A percentile compares a stretch with the other conserved stretches of the same genome.
Evolutionary conservation across 1,140 invertebrate species (phyloP).

Genomic region (Wiebesia pumilae): DNA sequence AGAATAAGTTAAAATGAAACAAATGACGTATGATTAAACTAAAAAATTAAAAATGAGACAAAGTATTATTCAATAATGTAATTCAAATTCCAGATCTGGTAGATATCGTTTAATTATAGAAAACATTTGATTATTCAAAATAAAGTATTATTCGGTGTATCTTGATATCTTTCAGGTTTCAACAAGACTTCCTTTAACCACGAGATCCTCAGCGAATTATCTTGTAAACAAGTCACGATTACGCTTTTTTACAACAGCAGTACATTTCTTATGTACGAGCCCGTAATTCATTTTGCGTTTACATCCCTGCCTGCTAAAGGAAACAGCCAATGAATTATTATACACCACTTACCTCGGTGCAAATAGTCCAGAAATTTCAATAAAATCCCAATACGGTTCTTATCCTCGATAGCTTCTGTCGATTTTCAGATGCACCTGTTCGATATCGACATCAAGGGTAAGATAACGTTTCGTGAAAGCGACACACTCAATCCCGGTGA

Average conservation of each 20-base stretch:
- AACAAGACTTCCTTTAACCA: no score
- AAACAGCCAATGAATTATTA: not conserved
- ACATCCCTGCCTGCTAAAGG: not conserved
- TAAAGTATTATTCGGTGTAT: no score
- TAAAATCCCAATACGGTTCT: not conserved
- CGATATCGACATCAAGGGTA: constrained; percentile 94
- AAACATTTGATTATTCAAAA: no score
- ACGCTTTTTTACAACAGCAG: not conserved
- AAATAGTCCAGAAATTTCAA: not conserved
- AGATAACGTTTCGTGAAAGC: constrained; percentile 95
- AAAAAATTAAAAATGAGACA: no score
- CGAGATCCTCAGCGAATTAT: no score
- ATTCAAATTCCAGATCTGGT: no score
- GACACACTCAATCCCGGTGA: constrained; percentile 87
- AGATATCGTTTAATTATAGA: no score
- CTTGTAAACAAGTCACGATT: not conserved
- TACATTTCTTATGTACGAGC: not conserved
- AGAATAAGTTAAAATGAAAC: no score
- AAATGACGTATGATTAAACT: no score
- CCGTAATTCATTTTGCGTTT: not conserved
- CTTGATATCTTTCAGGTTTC: no score
- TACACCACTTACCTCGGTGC: not conserved
- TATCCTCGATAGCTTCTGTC: not conserved
- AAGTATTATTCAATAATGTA: no score
- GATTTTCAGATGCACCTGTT: constrained; percentile 89